These are phyloP conservation scores for Drosophila ficusphila DNA, from an alignment of 1,140 invertebrate genomes.

Conservation along the genomic window DNA sequence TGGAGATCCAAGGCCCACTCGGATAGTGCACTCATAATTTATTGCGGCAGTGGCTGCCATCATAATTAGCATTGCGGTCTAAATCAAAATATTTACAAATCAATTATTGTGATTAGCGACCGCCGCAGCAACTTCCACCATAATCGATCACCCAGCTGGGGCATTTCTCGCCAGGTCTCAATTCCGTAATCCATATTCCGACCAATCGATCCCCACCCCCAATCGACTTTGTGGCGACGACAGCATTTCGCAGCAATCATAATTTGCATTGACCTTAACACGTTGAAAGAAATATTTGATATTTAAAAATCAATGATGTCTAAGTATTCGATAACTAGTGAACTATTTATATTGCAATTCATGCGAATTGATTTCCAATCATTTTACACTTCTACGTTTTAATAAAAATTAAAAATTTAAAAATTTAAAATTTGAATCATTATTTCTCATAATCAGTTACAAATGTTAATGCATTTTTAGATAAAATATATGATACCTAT, in stretches of 20 bases:
- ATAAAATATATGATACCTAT: too few relatives aligned
- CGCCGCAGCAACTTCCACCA: slow-evolving; percentile 62
- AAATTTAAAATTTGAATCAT: too few relatives aligned
- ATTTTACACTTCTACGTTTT: too few relatives aligned
- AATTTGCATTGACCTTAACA: slow-evolving; percentile 38
- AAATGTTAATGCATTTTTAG: too few relatives aligned
- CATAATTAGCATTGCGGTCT: slow-evolving; percentile 68
- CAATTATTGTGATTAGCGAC: slow-evolving; percentile 75
- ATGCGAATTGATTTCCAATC: too few relatives aligned
- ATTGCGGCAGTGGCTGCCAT: slow-evolving; percentile 43
- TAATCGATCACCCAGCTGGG: slow-evolving; percentile 76
- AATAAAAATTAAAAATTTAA: too few relatives aligned
- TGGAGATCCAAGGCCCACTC: slow-evolving; percentile 26
- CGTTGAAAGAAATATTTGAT: neutral
- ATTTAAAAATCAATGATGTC: neutral
- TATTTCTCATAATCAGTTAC: too few relatives aligned
- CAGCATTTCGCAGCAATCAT: slow-evolving; percentile 24
- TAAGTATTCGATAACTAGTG: neutral
- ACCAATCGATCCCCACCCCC: slow-evolving; percentile 6
- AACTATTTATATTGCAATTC: too few relatives aligned
- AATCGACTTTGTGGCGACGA: slow-evolving; percentile 32
- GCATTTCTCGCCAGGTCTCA: slow-evolving; percentile 12
- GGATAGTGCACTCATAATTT: slow-evolving; percentile 48
- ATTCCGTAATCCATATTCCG: slow-evolving; percentile 21
- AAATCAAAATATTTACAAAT: slow-evolving; percentile 79